These are phyloP conservation scores for Solea solea DNA, from an alignment of 2,113 vertebrate genomes.

Conservation along the genomic window DNA sequence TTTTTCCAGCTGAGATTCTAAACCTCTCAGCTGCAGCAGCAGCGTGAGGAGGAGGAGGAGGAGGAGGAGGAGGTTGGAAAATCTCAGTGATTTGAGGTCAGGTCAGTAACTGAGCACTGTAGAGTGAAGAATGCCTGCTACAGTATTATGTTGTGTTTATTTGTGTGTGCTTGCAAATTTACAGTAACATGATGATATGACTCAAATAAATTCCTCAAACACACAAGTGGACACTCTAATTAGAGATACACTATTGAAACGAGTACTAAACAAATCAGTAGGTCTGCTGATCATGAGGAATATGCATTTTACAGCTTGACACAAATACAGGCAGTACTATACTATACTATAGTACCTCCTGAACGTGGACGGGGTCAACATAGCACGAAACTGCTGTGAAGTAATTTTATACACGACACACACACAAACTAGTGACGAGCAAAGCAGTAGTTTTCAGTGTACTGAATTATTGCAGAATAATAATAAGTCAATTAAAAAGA, in stretches of 20 bases:
- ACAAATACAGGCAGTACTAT: no score
- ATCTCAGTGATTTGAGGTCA: slow-evolving; percentile 8
- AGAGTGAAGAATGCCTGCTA: slow-evolving; percentile 2
- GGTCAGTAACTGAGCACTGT: not conserved
- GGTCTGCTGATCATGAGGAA: not conserved
- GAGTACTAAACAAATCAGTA: not conserved
- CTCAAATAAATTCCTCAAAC: not conserved
- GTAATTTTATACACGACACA: no score
- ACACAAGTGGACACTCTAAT: not conserved
- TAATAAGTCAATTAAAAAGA: no score
- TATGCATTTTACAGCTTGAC: not conserved
- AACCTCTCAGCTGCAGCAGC: not conserved
- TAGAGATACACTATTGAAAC: not conserved
- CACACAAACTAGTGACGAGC: no score
- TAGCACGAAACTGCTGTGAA: no score
- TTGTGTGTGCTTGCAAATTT: not conserved
- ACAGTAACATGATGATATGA: no score
- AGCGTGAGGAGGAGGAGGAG: not conserved
- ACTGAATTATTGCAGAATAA: no score
- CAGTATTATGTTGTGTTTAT: not conserved
- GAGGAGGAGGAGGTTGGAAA: not conserved
- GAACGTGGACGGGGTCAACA: no score
- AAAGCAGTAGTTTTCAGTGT: no score
- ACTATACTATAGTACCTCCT: no score
- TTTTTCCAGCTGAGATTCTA: not conserved